Conservation (phyloP, 2,888 invertebrate species). For the Sinodicranocentrus sp. region DNA sequence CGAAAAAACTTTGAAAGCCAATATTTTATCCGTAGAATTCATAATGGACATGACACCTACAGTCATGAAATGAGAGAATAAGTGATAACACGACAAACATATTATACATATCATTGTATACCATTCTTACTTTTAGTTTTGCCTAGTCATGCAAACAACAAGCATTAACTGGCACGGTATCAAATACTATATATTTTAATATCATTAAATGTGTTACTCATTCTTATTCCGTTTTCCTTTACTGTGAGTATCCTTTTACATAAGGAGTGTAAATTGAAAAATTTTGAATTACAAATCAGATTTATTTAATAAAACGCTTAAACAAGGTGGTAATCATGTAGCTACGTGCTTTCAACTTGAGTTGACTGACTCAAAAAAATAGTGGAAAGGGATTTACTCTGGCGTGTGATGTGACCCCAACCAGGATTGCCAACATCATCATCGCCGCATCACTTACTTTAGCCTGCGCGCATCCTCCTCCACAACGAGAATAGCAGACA, state of each 20-base stretch:
- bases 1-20: conserved; percentile 67
- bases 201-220: conserved; percentile 29
- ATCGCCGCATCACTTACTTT: neutral
- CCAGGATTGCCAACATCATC: neutral
- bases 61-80: conserved; percentile 51
- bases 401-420: neutral
- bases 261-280: conserved; percentile 55
- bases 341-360: neutral
- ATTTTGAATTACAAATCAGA: conserved; percentile 53
- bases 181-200: conserved; percentile 14
- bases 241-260: neutral
- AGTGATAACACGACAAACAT: conserved; percentile 26
- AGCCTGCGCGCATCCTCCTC: neutral
- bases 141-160: conserved; percentile 2
- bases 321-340: conserved; percentile 29
- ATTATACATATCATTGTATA: no score
- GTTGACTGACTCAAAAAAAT: no score
- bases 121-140: neutral
- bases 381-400: conserved; percentile 6
- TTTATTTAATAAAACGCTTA: conserved; percentile 31
- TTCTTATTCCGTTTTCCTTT: conserved; percentile 8
- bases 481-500: conserved; percentile 3
- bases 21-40: conserved; percentile 66
- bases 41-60: conserved; percentile 68
- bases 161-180: neutral